Percentiles rank a stretch among this genome's conserved stretches.
Evolutionary conservation across 2,888 invertebrate genomes (phyloP).

Genomic region (Drosophila tanythrix): DNA sequence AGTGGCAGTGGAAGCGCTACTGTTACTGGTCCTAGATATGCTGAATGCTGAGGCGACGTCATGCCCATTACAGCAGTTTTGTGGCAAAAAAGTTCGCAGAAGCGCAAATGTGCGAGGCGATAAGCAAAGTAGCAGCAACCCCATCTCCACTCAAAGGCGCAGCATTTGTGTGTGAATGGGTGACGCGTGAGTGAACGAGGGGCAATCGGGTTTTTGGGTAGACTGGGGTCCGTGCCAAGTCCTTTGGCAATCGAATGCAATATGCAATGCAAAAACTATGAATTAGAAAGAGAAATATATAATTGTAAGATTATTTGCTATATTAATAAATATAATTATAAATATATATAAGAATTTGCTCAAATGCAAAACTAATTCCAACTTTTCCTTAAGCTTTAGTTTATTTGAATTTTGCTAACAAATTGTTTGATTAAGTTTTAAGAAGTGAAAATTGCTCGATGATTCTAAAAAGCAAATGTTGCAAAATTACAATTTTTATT

Average conservation of each 20-base stretch:
- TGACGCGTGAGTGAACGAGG: too few species aligned
- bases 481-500: not conserved
- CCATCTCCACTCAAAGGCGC: slow-evolving; percentile 1
- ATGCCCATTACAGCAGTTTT: slow-evolving; percentile 71
- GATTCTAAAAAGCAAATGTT: not conserved
- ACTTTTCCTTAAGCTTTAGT: not conserved
- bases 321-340: not conserved
- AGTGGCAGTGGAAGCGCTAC: slow-evolving; percentile 10
- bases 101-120: slow-evolving; percentile 78
- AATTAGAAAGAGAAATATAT: not conserved
- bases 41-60: slow-evolving; percentile 38
- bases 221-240: slow-evolving; percentile 12
- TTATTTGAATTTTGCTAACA: not conserved
- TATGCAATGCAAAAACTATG: not conserved
- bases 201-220: slow-evolving; percentile 31
- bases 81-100: slow-evolving; percentile 54
- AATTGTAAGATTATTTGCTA: not conserved
- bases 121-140: slow-evolving; percentile 71
- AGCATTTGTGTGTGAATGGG: slow-evolving; percentile 13
- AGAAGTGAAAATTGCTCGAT: not conserved
- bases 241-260: slow-evolving; percentile 3
- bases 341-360: not conserved
- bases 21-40: slow-evolving; percentile 22
- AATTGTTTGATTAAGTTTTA: not conserved
- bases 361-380: not conserved